Evolutionary conservation across 2,113 vertebrate species (phyloP), one percentile per base, ranked within the genome.

Genomic region (Pollachius pollachius): DNA sequence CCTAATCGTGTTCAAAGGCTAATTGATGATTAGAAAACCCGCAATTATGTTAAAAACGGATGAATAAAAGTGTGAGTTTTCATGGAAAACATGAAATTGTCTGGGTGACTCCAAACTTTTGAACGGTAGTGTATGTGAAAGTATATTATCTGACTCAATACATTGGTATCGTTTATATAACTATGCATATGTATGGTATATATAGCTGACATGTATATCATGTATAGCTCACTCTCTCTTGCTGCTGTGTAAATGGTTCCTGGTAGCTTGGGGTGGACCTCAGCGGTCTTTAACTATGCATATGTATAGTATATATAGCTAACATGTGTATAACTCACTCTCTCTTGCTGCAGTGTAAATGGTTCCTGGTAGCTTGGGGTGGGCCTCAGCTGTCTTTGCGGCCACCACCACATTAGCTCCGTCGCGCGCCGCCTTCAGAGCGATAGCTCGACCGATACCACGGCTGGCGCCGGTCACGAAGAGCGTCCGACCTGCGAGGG

Each of bases 381-480:
- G 96, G 0, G 91, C 74, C 5, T 95, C 90, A 0, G 94, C 89
- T 0, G 97, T 99, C 87, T 99, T 99, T 12, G 97, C 96, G 17
- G 97, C 97, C 68, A 99, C 91, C 59, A 99, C 93, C 18, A 99
- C 78, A 74, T 99, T 99, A 54, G 97, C 97, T 61, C 97, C 97
- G 30, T 99, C 97, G 68, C 83, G 93, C 21, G 97, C 97, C 27
- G 96, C 97, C 85, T 99, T 99, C 83, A 99, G 82, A 5, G 96
- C 97, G 72, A 99, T 99, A 63, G 96, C 96, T 83, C 98, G 98
- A 17, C 97, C 97, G 41, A 99, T 99, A 27, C 97, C 97, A 1
- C 97, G 93, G 75, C 96, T 99, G 0, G 96, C 97, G 0, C 97
- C 97, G 0, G 97, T 99, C 85, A 99, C 95, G 86, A 99, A 99